Conservation (phyloP, 2,797 vertebrate species). For the Acipenser ruthenus region DNA sequence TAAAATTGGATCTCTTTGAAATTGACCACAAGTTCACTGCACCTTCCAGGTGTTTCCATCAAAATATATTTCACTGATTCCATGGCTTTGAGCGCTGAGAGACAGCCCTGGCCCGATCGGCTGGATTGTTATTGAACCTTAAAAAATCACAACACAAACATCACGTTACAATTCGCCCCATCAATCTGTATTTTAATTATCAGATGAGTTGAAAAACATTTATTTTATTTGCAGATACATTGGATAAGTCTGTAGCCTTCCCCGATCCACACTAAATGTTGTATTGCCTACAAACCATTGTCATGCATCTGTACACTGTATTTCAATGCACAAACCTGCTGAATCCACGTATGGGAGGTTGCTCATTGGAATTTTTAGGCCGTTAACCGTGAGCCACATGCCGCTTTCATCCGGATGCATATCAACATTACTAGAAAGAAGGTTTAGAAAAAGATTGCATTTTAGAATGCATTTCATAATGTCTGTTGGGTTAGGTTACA, state of each 20-base stretch:
- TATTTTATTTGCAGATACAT: background rate
- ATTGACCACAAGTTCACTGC: background rate
- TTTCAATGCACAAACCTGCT: slow-evolving; percentile 28
- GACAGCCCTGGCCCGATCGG: slow-evolving; percentile 43
- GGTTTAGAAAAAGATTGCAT: background rate
- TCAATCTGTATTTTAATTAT: background rate
- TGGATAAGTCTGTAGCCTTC: background rate
- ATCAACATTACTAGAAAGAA: slow-evolving; percentile 55
- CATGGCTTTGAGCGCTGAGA: slow-evolving; percentile 47
- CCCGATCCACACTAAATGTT: background rate
- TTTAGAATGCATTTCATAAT: background rate
- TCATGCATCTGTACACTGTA: background rate
- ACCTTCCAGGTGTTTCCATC: slow-evolving; percentile 48
- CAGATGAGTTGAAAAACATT: background rate
- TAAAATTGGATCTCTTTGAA: background rate
- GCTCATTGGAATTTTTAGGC: slow-evolving; percentile 34
- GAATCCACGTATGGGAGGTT: slow-evolving; percentile 49
- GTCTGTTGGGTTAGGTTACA: too few relatives aligned
- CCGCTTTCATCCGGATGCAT: slow-evolving; percentile 40
- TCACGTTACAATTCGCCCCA: background rate
- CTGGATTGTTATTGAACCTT: slow-evolving; percentile 47
- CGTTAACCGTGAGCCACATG: slow-evolving; percentile 54
- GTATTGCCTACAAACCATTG: background rate
- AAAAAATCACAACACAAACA: background rate
- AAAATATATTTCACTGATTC: slow-evolving; percentile 61